Evolutionary conservation across 2,888 invertebrate genomes (phyloP).

Genomic region (Erannis defoliaria): DNA sequence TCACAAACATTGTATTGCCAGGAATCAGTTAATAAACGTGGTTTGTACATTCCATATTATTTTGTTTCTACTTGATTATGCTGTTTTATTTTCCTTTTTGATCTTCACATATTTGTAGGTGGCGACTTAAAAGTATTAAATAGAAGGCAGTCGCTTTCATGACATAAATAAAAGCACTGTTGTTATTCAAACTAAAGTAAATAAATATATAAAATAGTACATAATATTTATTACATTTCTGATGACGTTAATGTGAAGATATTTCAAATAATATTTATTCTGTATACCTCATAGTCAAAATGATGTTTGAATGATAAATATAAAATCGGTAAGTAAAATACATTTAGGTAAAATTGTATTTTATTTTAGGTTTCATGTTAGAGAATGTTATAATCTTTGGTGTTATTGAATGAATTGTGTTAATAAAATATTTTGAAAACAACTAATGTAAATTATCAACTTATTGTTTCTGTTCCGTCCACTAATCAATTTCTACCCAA

Average conservation of each 20-base stretch:
- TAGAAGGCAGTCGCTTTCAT: constrained; percentile 70
- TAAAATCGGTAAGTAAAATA: constrained; percentile 84
- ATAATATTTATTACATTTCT: constrained; percentile 70
- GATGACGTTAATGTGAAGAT: constrained; percentile 76
- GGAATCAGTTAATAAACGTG: constrained; percentile 90
- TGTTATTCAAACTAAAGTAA: constrained; percentile 64
- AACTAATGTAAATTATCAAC: constrained; percentile 80
- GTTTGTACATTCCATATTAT: constrained; percentile 94
- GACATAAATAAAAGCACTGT: constrained; percentile 69
- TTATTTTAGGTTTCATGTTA: constrained; percentile 87
- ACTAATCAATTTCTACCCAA: constrained; percentile 1
- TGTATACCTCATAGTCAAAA: constrained; percentile 85
- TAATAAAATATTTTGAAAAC: constrained; percentile 87
- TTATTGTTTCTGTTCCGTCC: constrained; percentile 70
- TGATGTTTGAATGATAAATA: constrained; percentile 84
- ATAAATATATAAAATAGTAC: constrained; percentile 59
- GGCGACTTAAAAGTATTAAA: constrained; percentile 63
- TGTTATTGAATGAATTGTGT: constrained; percentile 88
- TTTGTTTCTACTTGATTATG: constrained; percentile 87
- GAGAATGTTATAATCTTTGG: constrained; percentile 87
- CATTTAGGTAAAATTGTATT: constrained; percentile 83
- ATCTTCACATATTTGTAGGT: constrained; percentile 60
- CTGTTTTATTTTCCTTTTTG: constrained; percentile 83
- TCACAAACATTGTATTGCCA: constrained; percentile 86
- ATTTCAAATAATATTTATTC: constrained; percentile 81